Conservation (phyloP, 2,888 invertebrate genomes). For the Dynastes hyllus region DNA sequence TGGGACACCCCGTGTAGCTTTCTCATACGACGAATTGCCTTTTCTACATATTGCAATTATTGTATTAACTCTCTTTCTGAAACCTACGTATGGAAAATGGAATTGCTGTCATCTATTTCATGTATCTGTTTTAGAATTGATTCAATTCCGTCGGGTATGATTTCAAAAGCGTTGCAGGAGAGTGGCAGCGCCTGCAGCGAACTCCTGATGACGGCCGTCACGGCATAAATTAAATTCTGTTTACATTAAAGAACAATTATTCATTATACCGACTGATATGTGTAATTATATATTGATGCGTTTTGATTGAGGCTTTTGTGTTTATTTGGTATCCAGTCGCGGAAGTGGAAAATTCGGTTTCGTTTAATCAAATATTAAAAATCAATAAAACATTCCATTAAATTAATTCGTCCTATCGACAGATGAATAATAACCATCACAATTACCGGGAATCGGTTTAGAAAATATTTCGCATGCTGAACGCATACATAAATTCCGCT, state of each 20-base stretch:
- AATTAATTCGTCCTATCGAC: slow-evolving; percentile 38
- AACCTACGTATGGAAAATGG: neutral
- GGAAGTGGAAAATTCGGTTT: slow-evolving; percentile 32
- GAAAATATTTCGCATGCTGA: slow-evolving; percentile 13
- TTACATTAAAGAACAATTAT: slow-evolving; percentile 40
- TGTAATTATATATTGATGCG: slow-evolving; percentile 42
- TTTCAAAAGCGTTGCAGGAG: neutral
- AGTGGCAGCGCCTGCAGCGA: neutral
- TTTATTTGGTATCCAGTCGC: slow-evolving; percentile 29
- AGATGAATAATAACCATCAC: slow-evolving; percentile 44
- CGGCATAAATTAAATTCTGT: slow-evolving; percentile 36
- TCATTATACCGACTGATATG: slow-evolving; percentile 26
- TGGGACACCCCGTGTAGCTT: too few relatives aligned
- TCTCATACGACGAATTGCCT: too few relatives aligned
- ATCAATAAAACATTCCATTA: slow-evolving; percentile 48
- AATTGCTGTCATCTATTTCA: neutral
- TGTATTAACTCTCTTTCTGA: too few relatives aligned
- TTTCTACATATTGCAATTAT: too few relatives aligned
- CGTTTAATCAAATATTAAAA: slow-evolving; percentile 43
- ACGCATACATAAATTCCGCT: too few relatives aligned
- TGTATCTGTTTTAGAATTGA: neutral
- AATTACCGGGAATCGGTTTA: slow-evolving; percentile 13
- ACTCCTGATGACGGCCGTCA: neutral
- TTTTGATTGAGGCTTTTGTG: slow-evolving; percentile 27
- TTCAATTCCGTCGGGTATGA: neutral